These are phyloP conservation scores for Leptopilina boulardi DNA, from an alignment of 1,140 invertebrate genomes.

Conservation along the genomic window DNA sequence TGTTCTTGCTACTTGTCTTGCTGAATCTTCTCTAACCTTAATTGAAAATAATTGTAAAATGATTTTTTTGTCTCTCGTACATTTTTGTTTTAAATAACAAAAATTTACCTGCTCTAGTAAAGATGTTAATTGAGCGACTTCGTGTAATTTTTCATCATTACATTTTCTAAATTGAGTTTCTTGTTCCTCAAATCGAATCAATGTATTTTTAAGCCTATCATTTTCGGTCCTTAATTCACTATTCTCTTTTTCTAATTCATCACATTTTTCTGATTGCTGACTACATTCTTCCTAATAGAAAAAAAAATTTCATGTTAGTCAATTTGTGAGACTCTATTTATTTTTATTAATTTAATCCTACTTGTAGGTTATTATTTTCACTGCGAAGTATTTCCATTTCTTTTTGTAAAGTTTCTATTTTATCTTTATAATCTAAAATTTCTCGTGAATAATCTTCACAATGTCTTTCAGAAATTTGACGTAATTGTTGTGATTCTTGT, in stretches of 20 bases:
- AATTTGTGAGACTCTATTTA: not conserved
- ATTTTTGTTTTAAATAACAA: too few species aligned
- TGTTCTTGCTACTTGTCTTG: constrained; percentile 81
- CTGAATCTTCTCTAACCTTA: constrained; percentile 82
- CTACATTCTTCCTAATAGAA: constrained; percentile 63
- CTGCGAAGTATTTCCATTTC: constrained; percentile 61
- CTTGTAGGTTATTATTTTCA: constrained; percentile 61
- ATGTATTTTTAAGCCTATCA: constrained; percentile 72
- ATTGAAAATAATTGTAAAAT: constrained; percentile 40
- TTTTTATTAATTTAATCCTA: constrained; percentile 41
- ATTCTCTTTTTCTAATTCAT: constrained; percentile 76
- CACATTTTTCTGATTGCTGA: constrained; percentile 69
- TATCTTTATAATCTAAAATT: constrained; percentile 77
- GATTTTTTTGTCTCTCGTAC: too few species aligned
- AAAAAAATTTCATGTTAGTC: not conserved
- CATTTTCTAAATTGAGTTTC: constrained; percentile 62
- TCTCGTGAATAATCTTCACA: constrained; percentile 79
- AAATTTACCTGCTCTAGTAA: constrained; percentile 82
- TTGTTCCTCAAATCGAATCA: constrained; percentile 69
- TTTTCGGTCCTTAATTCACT: constrained; percentile 75
- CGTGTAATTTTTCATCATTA: constrained; percentile 73
- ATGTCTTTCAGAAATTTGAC: constrained; percentile 79
- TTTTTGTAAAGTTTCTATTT: constrained; percentile 68
- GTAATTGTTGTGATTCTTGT: constrained; percentile 82
- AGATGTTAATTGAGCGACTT: constrained; percentile 78